Conservation (phyloP, 2,113 vertebrate species). For the Amphiprion ocellaris region DNA sequence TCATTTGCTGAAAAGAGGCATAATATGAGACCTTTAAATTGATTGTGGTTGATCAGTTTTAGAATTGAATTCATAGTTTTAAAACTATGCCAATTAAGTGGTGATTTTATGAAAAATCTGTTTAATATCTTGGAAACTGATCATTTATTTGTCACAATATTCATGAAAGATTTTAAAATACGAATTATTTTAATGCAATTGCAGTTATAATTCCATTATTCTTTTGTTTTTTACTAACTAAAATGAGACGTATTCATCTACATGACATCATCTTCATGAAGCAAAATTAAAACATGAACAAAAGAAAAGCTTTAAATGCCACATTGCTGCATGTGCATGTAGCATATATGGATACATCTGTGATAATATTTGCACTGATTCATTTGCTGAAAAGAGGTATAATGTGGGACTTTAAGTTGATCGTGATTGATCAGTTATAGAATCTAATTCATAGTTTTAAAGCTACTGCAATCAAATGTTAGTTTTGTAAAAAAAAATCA, state of each 20-base stretch:
- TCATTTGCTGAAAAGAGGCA: too few relatives aligned
- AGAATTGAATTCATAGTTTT: too few relatives aligned
- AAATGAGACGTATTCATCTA: not conserved
- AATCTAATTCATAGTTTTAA: too few relatives aligned
- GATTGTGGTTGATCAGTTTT: too few relatives aligned
- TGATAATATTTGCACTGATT: too few relatives aligned
- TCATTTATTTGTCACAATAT: not conserved
- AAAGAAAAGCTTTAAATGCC: not conserved
- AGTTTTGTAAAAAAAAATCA: not conserved
- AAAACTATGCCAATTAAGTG: not conserved
- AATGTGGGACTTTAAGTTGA: too few relatives aligned
- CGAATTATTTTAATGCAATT: not conserved
- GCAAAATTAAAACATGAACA: not conserved
- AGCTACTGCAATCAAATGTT: not conserved
- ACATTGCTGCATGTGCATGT: too few relatives aligned
- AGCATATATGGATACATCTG: too few relatives aligned
- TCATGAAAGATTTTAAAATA: not conserved
- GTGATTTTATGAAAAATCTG: not conserved
- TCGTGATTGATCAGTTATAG: too few relatives aligned
- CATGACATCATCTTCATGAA: slow-evolving; percentile 44
- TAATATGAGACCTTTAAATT: too few relatives aligned
- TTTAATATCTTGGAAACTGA: not conserved
- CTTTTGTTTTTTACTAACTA: not conserved
- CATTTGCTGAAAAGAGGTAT: too few relatives aligned
- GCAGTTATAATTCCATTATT: not conserved